phyloP scores from a whole-genome alignment of 2,113 vertebrate species.

The Varanus salvator region DNA sequence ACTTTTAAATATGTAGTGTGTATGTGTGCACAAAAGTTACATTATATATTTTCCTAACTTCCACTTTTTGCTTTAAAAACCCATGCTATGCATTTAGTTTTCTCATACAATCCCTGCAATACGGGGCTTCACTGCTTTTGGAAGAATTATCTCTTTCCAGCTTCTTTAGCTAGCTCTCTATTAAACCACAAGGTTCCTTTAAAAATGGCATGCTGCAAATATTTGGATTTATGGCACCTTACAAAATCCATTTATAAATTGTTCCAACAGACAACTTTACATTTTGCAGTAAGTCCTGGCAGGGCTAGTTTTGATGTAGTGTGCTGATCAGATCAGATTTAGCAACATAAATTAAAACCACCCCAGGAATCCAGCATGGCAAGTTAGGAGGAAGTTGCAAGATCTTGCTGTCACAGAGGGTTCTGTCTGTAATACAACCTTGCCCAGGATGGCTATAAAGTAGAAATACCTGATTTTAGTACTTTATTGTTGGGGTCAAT shows the following conservation, averaged over 20 bases:
- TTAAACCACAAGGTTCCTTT: slow-evolving; percentile 15
- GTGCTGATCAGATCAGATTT: not conserved
- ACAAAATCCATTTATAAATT: not conserved
- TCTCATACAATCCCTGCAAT: not conserved
- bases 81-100: not conserved
- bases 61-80: not conserved
- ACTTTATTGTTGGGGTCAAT: not conserved
- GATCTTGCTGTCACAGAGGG: not conserved
- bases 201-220: not conserved
- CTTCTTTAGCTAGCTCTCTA: slow-evolving; percentile 30
- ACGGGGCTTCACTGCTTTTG: not conserved
- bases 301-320: not conserved
- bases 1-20: not conserved
- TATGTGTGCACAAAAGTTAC: too few species aligned
- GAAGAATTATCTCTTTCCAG: slow-evolving; percentile 22
- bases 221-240: not conserved
- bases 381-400: not conserved
- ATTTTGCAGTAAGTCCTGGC: slow-evolving; percentile 7
- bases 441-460: not conserved
- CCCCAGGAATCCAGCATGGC: not conserved
- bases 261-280: not conserved
- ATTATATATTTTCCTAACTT: slow-evolving; percentile 3
- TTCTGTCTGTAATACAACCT: not conserved
- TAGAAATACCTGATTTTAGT: not conserved
- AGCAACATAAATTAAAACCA: not conserved